phyloP scores from a whole-genome alignment of 2,113 vertebrate genomes.

The Megaceryle torquata region DNA sequence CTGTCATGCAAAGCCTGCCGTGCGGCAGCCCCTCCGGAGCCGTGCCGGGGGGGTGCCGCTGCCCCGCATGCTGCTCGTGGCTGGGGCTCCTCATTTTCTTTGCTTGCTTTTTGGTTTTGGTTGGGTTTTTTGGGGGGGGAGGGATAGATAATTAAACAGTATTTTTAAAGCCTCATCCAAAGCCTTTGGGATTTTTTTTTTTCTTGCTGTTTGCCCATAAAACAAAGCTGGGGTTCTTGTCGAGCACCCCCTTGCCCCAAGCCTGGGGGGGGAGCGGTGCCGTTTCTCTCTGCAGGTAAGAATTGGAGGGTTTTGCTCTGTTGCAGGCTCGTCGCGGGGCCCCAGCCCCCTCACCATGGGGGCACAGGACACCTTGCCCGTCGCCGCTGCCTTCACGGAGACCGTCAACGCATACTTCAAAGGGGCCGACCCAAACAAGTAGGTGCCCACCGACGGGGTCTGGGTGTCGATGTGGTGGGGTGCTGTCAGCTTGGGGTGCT shows the following conservation, averaged over 20 bases:
- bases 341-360: constrained; percentile 99
- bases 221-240: neutral
- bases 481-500: neutral
- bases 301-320: constrained; percentile 33
- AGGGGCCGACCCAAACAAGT: constrained; percentile 97
- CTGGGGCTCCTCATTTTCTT: neutral
- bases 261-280: fast-evolving
- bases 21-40: neutral
- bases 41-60: neutral
- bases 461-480: fast-evolving
- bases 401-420: constrained; percentile 98
- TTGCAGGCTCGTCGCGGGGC: constrained; percentile 90
- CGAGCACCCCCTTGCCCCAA: fast-evolving
- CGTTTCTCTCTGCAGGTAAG: fast-evolving
- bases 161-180: neutral
- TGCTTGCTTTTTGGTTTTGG: neutral
- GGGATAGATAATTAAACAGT: neutral
- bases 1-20: constrained; percentile 61
- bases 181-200: neutral
- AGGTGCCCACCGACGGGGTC: neutral
- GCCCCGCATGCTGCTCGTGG: constrained; percentile 24
- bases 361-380: constrained; percentile 94
- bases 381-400: constrained; percentile 96
- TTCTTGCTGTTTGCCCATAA: neutral
- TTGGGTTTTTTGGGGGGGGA: neutral